These are phyloP conservation scores for Diachrysia chrysitis DNA, from an alignment of 2,888 invertebrate genomes.

Conservation along the genomic window DNA sequence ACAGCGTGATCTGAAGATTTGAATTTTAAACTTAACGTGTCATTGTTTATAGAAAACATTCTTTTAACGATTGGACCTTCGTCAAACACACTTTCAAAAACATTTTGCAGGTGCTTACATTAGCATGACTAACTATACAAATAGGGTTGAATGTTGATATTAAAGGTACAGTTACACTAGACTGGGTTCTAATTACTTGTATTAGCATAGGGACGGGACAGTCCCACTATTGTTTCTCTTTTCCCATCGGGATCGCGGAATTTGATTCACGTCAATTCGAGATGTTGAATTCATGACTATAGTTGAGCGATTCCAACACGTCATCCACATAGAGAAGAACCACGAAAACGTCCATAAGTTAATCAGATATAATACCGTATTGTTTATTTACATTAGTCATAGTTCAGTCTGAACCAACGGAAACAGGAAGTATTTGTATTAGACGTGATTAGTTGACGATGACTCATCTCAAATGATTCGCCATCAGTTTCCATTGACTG, in stretches of 20 bases:
- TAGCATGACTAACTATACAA: too few species aligned
- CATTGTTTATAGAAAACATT: too few species aligned
- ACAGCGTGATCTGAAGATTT: too few species aligned
- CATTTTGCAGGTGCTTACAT: too few species aligned
- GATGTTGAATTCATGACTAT: too few species aligned
- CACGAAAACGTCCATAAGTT: neutral
- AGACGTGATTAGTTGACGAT: conserved; percentile 17
- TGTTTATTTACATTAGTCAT: conserved; percentile 19
- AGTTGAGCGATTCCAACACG: neutral
- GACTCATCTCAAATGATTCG: conserved; percentile 31
- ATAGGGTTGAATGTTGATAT: conserved; percentile 32
- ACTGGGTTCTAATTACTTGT: conserved; percentile 53
- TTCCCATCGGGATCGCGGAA: conserved; percentile 58
- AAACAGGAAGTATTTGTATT: conserved; percentile 19
- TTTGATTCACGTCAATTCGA: conserved; percentile 53
- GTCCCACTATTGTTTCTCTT: conserved; percentile 60
- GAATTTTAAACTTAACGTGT: too few species aligned
- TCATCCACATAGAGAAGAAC: neutral
- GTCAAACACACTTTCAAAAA: too few species aligned
- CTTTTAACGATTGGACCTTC: too few species aligned
- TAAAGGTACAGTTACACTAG: conserved; percentile 37
- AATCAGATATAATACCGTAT: neutral
- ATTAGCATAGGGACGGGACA: conserved; percentile 57
- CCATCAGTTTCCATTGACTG: neutral
- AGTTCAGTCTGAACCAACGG: conserved; percentile 6